A percentile compares a stretch with the other conserved stretches of the same genome.
These are phyloP conservation scores for Oenanthe melanoleuca DNA, from an alignment of 2,113 vertebrate species.

Conservation along the genomic window DNA sequence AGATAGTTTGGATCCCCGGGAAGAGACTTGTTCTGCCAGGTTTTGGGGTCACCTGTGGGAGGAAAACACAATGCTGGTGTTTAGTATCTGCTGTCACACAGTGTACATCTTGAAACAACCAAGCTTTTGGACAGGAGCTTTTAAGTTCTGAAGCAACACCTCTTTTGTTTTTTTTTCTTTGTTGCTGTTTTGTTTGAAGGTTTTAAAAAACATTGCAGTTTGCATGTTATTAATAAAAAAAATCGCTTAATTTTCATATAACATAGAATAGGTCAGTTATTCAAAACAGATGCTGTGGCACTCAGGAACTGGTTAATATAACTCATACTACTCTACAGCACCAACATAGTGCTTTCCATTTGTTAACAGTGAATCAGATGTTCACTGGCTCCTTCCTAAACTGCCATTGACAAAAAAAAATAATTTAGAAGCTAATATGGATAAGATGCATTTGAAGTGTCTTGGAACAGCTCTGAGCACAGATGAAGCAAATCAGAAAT, in stretches of 20 bases:
- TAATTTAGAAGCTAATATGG: not conserved
- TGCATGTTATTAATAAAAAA: not conserved
- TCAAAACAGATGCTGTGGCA: not conserved
- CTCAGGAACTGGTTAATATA: not conserved
- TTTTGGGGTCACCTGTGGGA: conserved; percentile 96
- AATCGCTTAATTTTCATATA: not conserved
- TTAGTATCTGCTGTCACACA: conserved; percentile 68
- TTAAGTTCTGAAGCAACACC: conserved; percentile 21
- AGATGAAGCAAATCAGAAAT: not conserved
- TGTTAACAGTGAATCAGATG: not conserved
- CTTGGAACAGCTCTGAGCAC: not conserved
- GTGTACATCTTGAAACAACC: conserved; percentile 63
- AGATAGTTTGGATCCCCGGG: conserved; percentile 99
- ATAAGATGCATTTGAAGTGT: not conserved
- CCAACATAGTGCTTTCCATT: not conserved
- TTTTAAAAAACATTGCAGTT: not conserved
- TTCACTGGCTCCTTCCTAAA: not conserved
- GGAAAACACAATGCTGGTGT: conserved; percentile 71
- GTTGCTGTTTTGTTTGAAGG: not conserved
- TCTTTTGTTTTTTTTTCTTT: not conserved
- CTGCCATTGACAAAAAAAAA: not conserved
- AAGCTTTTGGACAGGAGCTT: conserved; percentile 61
- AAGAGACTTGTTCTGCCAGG: conserved; percentile 99
- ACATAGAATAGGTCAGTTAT: not conserved
- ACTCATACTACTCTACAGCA: not conserved